Evolutionary conservation across 2,888 invertebrate genomes (phyloP).

Genomic region (Sesamia inferens): DNA sequence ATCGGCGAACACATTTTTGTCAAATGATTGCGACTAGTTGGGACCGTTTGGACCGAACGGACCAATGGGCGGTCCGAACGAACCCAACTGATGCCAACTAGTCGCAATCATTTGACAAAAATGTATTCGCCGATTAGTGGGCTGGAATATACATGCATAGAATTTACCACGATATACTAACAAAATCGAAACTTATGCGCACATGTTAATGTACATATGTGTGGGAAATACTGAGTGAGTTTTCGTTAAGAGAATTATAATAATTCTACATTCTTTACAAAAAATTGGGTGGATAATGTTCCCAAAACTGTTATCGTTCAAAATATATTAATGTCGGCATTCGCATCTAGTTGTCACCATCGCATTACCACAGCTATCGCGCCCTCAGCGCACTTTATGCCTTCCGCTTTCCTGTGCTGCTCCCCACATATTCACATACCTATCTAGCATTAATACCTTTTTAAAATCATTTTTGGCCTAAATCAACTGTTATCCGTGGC

Average conservation of each 20-base stretch:
- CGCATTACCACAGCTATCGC: constrained; percentile 64
- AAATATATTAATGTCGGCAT: constrained; percentile 61
- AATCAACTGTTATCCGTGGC: constrained; percentile 58
- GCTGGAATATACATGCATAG: too few relatives aligned
- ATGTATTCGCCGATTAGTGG: too few relatives aligned
- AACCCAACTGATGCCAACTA: too few relatives aligned
- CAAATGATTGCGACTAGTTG: too few relatives aligned
- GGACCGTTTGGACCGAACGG: too few relatives aligned
- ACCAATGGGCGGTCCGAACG: too few relatives aligned
- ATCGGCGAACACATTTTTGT: too few relatives aligned
- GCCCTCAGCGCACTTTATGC: constrained; percentile 60
- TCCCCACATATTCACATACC: constrained; percentile 50
- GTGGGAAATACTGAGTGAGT: too few relatives aligned
- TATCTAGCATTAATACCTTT: constrained; percentile 61
- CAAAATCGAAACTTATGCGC: too few relatives aligned
- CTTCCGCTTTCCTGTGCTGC: constrained; percentile 62
- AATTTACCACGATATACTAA: too few relatives aligned
- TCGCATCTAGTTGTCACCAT: constrained; percentile 65
- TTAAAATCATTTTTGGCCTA: constrained; percentile 62
- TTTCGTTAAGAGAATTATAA: background rate
- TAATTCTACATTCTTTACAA: background rate
- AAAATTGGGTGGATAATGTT: constrained; percentile 28
- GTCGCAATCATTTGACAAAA: too few relatives aligned
- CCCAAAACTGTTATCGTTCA: constrained; percentile 57
- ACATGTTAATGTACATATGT: too few relatives aligned